Conservation (phyloP, 2,113 vertebrate species). For the Elaphurus davidianus region DNA sequence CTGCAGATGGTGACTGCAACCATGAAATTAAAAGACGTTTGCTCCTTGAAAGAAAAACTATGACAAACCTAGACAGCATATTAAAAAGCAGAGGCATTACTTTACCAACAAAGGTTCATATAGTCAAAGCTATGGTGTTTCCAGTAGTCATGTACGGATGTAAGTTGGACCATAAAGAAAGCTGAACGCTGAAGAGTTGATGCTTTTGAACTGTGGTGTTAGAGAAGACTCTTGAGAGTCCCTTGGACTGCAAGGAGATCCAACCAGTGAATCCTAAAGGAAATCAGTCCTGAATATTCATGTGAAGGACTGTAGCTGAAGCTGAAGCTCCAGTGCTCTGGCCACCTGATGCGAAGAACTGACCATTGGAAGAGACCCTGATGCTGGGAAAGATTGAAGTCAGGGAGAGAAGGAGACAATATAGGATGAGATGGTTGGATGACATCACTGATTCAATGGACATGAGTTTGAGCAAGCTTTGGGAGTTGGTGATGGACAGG, state of each 20-base stretch:
- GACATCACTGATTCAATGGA: background rate
- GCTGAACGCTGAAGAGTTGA: background rate
- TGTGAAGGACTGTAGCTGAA: background rate
- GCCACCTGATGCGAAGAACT: background rate
- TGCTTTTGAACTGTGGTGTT: background rate
- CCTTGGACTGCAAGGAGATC: background rate
- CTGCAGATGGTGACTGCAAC: background rate
- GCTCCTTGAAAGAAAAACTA: background rate
- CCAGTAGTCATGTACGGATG: background rate
- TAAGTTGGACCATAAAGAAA: background rate
- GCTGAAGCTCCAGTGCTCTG: background rate
- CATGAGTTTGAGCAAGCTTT: background rate
- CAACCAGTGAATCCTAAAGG: background rate
- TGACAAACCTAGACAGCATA: background rate
- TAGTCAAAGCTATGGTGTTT: background rate
- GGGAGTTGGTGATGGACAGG: background rate
- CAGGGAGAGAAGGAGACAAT: background rate
- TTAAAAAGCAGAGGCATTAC: background rate
- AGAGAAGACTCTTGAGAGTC: background rate
- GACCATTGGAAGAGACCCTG: background rate
- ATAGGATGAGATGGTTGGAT: background rate
- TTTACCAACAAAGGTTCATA: background rate
- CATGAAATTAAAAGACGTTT: background rate
- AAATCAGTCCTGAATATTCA: background rate
- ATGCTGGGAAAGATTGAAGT: background rate